A percentile compares a stretch with the other conserved stretches of the same genome.
Evolutionary conservation across 2,113 vertebrate genomes (phyloP).

Genomic region (Phrynocephalus versicolor): DNA sequence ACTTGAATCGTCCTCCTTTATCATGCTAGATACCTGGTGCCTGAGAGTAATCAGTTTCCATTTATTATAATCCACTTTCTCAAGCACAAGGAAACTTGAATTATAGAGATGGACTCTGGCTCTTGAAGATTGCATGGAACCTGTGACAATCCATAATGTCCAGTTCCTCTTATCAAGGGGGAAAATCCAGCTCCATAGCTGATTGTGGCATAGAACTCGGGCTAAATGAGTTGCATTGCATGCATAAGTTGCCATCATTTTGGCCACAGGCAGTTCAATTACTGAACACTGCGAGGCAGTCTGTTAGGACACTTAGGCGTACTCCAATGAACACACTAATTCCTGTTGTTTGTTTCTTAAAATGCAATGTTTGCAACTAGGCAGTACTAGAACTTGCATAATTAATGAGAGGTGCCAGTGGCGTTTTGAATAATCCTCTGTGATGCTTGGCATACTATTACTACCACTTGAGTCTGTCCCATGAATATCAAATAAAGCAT

Average conservation of each 20-base stretch:
- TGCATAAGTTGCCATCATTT: constrained; percentile 54
- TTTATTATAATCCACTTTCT: too few species aligned
- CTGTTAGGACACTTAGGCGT: constrained; percentile 66
- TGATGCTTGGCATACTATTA: not conserved
- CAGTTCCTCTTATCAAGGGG: constrained; percentile 24
- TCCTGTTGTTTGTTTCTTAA: constrained; percentile 62
- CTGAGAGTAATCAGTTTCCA: too few species aligned
- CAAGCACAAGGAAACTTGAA: too few species aligned
- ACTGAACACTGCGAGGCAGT: constrained; percentile 59
- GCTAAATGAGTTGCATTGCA: constrained; percentile 29
- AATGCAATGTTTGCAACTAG: constrained; percentile 30
- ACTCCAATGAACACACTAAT: constrained; percentile 69
- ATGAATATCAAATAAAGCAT: not conserved
- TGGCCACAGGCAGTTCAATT: constrained; percentile 56
- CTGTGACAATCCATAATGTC: constrained; percentile 45
- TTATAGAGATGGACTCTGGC: not conserved
- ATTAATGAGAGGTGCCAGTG: constrained; percentile 52
- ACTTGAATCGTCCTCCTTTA: too few species aligned
- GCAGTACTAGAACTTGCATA: constrained; percentile 45
- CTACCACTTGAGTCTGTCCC: constrained; percentile 5
- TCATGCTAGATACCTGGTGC: too few species aligned
- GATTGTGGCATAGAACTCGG: constrained; percentile 51
- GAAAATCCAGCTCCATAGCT: constrained; percentile 31
- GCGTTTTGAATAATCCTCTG: not conserved
- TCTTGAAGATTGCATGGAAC: constrained; percentile 54